Conservation (phyloP, 2,888 invertebrate genomes). For the Pycnomerus fuliginosus region DNA sequence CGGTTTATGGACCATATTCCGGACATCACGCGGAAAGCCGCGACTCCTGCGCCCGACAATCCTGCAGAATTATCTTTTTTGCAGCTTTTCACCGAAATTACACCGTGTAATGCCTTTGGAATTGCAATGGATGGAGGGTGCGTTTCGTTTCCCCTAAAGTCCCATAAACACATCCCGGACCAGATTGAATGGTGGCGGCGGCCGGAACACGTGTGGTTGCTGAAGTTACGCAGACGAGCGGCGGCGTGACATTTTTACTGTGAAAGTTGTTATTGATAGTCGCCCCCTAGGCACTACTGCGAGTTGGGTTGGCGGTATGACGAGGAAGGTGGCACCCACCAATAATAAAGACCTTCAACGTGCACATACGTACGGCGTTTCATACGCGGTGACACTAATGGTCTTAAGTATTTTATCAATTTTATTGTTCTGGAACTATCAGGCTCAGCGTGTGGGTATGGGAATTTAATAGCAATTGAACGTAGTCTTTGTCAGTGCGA, state of each 20-base stretch:
- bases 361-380: slow-evolving; percentile 40
- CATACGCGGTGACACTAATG: slow-evolving; percentile 51
- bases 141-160: too few relatives aligned
- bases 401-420: slow-evolving; percentile 51
- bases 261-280: slow-evolving; percentile 48
- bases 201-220: slow-evolving; percentile 30
- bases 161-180: slow-evolving; percentile 37
- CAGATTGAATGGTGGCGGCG: slow-evolving; percentile 33
- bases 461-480: not conserved
- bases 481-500: not conserved
- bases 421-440: slow-evolving; percentile 50
- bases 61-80: too few relatives aligned
- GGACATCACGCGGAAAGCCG: slow-evolving; percentile 2
- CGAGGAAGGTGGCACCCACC: slow-evolving; percentile 27
- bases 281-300: slow-evolving; percentile 43
- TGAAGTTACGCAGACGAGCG: too few relatives aligned
- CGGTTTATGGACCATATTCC: slow-evolving; percentile 20
- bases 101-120: too few relatives aligned
- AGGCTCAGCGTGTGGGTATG: slow-evolving; percentile 24
- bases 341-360: slow-evolving; percentile 47
- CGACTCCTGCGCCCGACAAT: too few relatives aligned
- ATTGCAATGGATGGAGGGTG: too few relatives aligned
- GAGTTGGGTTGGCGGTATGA: not conserved
- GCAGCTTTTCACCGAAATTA: too few relatives aligned
- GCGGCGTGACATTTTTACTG: slow-evolving; percentile 45